Conservation (phyloP, 2,113 vertebrate genomes). For the Oreochromis aureus region DNA sequence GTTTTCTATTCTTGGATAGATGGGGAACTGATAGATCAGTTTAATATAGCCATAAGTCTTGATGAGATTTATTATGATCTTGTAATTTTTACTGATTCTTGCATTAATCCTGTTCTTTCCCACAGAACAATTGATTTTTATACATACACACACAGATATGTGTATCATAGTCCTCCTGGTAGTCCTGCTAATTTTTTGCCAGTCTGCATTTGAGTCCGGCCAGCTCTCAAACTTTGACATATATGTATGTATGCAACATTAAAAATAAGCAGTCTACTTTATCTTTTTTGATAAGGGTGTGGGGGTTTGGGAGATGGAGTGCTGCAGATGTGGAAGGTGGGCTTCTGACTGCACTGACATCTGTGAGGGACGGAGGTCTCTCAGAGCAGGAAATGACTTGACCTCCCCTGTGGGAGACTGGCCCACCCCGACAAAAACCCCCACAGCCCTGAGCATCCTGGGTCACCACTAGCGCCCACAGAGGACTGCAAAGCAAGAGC, state of each 20-base stretch:
- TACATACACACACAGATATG: not conserved
- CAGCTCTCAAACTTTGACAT: not conserved
- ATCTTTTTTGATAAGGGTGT: not conserved
- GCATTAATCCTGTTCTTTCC: not conserved
- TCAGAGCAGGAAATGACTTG: slow-evolving; percentile 76
- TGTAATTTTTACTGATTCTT: not conserved
- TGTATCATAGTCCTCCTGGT: not conserved
- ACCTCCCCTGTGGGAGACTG: slow-evolving; percentile 69
- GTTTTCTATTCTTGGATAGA: not conserved
- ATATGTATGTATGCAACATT: not conserved
- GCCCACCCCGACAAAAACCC: slow-evolving; percentile 58
- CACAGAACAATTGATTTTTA: not conserved
- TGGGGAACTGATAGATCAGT: not conserved
- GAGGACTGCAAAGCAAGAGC: slow-evolving; percentile 6
- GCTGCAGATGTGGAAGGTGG: slow-evolving; percentile 60
- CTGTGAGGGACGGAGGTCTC: slow-evolving; percentile 73
- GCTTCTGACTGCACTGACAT: slow-evolving; percentile 71
- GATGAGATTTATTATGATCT: not conserved
- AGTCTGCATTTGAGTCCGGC: not conserved
- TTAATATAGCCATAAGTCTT: not conserved
- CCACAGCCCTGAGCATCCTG: slow-evolving; percentile 60
- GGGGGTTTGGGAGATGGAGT: not conserved
- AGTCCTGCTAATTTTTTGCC: not conserved
- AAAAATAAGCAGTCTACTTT: not conserved
- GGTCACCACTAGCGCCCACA: slow-evolving; percentile 49